phyloP scores from a whole-genome alignment of 2,888 invertebrate genomes.

The Coronaproctus castanopsis region DNA sequence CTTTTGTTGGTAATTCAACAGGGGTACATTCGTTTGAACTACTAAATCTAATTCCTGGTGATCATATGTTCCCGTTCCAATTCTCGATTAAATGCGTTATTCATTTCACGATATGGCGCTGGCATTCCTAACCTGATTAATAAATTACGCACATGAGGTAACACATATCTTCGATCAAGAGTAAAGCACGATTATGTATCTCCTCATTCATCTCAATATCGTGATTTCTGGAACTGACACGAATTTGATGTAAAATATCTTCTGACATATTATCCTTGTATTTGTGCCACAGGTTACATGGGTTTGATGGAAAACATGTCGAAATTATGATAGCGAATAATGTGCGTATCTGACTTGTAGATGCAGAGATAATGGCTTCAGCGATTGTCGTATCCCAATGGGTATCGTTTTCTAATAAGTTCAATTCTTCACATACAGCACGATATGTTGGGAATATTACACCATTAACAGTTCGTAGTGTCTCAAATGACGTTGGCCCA shows the following conservation, averaged over 20 bases:
- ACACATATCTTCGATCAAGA: slow-evolving; percentile 9
- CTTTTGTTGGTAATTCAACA: slow-evolving; percentile 6
- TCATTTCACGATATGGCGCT: not conserved
- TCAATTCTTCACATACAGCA: slow-evolving; percentile 21
- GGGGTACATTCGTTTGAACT: slow-evolving; percentile 19
- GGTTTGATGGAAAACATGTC: slow-evolving; percentile 21
- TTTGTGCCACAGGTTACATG: slow-evolving; percentile 19
- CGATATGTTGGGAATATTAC: slow-evolving; percentile 21
- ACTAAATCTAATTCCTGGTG: not conserved
- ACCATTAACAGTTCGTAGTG: slow-evolving; percentile 23
- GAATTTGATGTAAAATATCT: slow-evolving; percentile 21
- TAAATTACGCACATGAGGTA: slow-evolving; percentile 12
- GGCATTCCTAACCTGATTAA: not conserved
- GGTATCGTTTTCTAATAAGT: slow-evolving; percentile 24
- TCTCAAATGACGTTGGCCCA: slow-evolving; percentile 20
- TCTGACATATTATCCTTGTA: slow-evolving; percentile 20
- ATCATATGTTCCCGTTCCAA: not conserved
- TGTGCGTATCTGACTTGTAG: slow-evolving; percentile 20
- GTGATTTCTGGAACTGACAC: slow-evolving; percentile 16
- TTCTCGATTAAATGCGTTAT: not conserved
- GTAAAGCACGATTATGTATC: slow-evolving; percentile 7
- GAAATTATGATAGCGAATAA: slow-evolving; percentile 23
- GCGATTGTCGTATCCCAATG: slow-evolving; percentile 20
- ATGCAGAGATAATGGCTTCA: slow-evolving; percentile 16
- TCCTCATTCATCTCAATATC: slow-evolving; percentile 1